Base-by-base conservation (phyloP, 2,113 vertebrate species). In the Steatornis caripensis region DNA sequence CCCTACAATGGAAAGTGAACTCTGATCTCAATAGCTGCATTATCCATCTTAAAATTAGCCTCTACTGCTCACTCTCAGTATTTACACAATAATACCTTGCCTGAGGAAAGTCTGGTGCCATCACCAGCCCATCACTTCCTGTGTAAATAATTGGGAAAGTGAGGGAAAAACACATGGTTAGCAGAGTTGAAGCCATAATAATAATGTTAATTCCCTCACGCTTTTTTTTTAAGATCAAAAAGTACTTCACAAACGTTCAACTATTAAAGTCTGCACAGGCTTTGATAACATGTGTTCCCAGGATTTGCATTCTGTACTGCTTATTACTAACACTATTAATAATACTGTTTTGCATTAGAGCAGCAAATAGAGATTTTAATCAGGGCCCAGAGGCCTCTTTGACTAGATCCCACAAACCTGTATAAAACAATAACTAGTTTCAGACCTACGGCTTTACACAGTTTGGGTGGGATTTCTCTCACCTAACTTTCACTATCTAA, bases 191-290 rank as follows among this genome's bases (percentile, higher is more conserved):
- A 77, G 27, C 15, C 6, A 15, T 80, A 84, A 57, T 55, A 93
- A 58, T n/a, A 68, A 82, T n/a, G 29, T 66, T 29, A 46, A 17
- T 94, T 93, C 11, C 13, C 12, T 72, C 32, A 36, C 22, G 64
- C 37, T 62, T 78, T 60, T 62, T 32, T 85, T 74, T 84, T 51
- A 30, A 75, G 64, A 96, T 94, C 90, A 96, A 62, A 94, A 94
- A 55, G 24, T 39, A 57, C 34, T 64, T 71, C 81, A 36, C 64
- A 81, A 84, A 76, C 41, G 71, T 87, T 78, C 48, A 76, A 13
- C 43, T 75, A 89, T 27, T 77, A 37, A 86, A 71, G 34, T 20
- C 61, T 89, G 19, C 36, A 57, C 20, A 71, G 43, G 34, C 68
- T 95, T 93, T 92, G 83, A 95, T 78, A 95, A 75, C 55, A 45